phyloP scores from a whole-genome alignment of 2,888 invertebrate species.

The Pocota personata region DNA sequence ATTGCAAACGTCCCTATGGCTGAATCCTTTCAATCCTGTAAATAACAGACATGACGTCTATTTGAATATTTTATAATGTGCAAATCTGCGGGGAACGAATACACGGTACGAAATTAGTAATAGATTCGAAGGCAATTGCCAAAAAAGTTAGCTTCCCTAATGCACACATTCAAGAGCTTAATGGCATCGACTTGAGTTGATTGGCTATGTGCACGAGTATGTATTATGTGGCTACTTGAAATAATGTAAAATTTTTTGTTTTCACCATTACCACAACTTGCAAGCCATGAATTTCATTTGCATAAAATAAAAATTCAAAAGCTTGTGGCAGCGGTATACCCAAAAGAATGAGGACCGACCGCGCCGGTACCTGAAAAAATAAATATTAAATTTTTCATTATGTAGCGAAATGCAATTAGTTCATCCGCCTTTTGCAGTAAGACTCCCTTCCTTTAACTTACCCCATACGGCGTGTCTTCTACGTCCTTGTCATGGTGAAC shows the following conservation, averaged over 20 bases:
- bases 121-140: slow-evolving; percentile 17
- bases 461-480: not conserved
- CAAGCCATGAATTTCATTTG: slow-evolving; percentile 7
- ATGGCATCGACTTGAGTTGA: slow-evolving; percentile 4
- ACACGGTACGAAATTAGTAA: not conserved
- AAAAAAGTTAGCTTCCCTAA: slow-evolving; percentile 24
- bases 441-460: not conserved
- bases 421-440: slow-evolving; percentile 25
- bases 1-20: not conserved
- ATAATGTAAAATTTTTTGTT: not conserved
- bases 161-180: not conserved
- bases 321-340: not conserved
- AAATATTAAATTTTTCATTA: slow-evolving; percentile 37
- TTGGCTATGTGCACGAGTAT: not conserved
- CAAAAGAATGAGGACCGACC: not conserved
- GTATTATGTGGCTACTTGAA: not conserved
- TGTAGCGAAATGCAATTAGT: slow-evolving; percentile 46
- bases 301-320: not conserved
- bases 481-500: not conserved
- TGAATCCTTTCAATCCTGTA: slow-evolving; percentile 22
- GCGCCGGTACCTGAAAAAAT: not conserved
- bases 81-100: not conserved
- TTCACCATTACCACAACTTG: not conserved
- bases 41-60: slow-evolving; percentile 35
- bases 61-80: slow-evolving; percentile 36